phyloP scores from a whole-genome alignment of 2,113 vertebrate species.

The Jaculus jaculus region DNA sequence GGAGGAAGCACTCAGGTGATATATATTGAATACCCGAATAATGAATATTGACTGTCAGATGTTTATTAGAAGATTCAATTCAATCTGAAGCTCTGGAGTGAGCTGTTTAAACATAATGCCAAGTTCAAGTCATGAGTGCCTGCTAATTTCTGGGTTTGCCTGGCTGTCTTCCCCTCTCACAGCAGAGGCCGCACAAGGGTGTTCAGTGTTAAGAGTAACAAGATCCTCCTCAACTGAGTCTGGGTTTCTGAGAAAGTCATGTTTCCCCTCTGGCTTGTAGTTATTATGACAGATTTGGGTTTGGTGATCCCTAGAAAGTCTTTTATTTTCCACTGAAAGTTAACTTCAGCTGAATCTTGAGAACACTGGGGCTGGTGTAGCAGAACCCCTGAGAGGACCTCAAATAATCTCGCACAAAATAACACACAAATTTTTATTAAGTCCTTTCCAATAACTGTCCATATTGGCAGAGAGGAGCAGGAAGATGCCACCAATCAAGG shows the following conservation, averaged over 20 bases:
- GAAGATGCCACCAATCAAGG: neutral
- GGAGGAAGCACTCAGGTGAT: neutral
- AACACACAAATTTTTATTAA: neutral
- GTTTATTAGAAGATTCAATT: neutral
- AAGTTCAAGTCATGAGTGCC: neutral
- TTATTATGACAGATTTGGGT: neutral
- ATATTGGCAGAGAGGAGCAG: neutral
- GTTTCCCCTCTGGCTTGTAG: neutral
- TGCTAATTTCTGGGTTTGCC: neutral
- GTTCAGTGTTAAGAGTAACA: neutral
- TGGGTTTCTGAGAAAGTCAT: neutral
- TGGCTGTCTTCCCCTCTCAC: neutral
- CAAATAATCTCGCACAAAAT: neutral
- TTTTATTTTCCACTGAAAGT: conserved; percentile 42
- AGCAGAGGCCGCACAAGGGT: neutral
- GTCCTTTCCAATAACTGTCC: neutral
- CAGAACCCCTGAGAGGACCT: neutral
- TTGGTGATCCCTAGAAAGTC: neutral
- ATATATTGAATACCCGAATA: conserved; percentile 3
- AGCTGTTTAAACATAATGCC: neutral
- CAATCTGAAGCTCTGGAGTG: neutral
- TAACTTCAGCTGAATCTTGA: neutral
- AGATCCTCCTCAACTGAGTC: neutral
- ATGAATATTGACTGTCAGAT: neutral
- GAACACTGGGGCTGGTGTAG: neutral